Conservation (phyloP, 2,888 invertebrate genomes). For the Epicampocera succincta region DNA sequence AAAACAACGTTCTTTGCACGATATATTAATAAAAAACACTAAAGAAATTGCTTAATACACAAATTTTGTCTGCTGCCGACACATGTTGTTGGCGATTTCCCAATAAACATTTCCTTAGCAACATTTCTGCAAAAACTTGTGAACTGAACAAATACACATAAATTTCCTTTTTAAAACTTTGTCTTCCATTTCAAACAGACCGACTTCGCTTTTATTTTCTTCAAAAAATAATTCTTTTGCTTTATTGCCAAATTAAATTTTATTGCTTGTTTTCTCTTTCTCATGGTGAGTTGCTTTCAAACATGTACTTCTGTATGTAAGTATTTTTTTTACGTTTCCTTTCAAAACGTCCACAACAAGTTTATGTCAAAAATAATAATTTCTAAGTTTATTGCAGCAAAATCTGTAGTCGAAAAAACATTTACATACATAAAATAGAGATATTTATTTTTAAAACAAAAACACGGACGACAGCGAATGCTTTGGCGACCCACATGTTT, state of each 20-base stretch:
- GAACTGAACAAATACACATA: neutral
- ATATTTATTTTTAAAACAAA: neutral
- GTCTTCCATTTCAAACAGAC: neutral
- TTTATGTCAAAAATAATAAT: slow-evolving; percentile 8
- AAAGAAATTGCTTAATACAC: too few species aligned
- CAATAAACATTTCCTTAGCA: too few species aligned
- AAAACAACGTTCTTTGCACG: too few species aligned
- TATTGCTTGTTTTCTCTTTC: neutral
- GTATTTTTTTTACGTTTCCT: neutral
- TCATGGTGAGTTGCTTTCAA: neutral
- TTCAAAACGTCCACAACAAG: neutral
- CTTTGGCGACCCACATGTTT: slow-evolving; percentile 30
- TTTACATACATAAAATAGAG: too few species aligned
- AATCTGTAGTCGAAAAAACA: neutral
- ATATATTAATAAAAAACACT: too few species aligned
- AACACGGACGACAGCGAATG: neutral
- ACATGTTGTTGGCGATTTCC: too few species aligned
- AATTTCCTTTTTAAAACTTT: neutral
- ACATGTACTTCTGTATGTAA: neutral
- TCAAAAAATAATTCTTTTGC: neutral
- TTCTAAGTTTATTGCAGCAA: slow-evolving; percentile 15
- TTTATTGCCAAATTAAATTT: slow-evolving; percentile 21
- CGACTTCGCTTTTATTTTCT: too few species aligned
- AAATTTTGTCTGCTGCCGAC: too few species aligned
- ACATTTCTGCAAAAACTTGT: too few species aligned